Base-by-base conservation (phyloP, 2,113 vertebrate genomes). In the Erythrocebus patas region DNA sequence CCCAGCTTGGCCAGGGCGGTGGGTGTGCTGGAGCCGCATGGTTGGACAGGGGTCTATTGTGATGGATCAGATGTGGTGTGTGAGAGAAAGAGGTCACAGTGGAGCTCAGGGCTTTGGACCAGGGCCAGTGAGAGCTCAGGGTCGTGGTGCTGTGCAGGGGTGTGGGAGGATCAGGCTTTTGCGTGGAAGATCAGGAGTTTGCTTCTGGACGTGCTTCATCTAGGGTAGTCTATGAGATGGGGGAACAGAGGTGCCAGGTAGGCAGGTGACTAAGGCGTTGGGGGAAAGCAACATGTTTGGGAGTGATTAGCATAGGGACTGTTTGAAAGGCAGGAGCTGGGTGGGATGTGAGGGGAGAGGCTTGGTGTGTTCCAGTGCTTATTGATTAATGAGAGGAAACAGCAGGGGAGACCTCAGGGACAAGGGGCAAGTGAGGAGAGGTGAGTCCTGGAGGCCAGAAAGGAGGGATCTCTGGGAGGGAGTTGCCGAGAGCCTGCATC, bases 1-100 rank as follows among this genome's bases (percentile, higher is more conserved):
- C 61, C 61, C 0, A 0, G 61, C 27, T 12, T 64, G 11, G 11
- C 4, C 27, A 12, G 12, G 61, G 27, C 0, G 11, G 61, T 32
- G 27, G 61, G 61, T 4, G 1, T 64, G 61, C 61, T 64, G 61
- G 61, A 30, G 61, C 30, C 32, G 61, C 64, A 68, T 61, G 66
- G 32, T 18, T 16, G 66, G 66, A n/a, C 66, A 17, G 30, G 9
- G 14, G 6, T 68, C 32, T n/a, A 1, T n/a, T 68, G 14, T 68
- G 66, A n/a, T n/a, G 66, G 32, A 7, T 18, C 32, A 68, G 32
- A 68, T 18, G 66, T 17, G 66, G 6, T 35, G 30, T 68, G 32
- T 35, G 12, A 68, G 6, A 35, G 66, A 68, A 35, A n/a, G 30
- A 68, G 66, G 32, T 35, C 66, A 35, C 30, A 8, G 14, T n/a